These are phyloP conservation scores for Xiphorhynchus elegans DNA, from an alignment of 2,113 vertebrate genomes.

Conservation along the genomic window DNA sequence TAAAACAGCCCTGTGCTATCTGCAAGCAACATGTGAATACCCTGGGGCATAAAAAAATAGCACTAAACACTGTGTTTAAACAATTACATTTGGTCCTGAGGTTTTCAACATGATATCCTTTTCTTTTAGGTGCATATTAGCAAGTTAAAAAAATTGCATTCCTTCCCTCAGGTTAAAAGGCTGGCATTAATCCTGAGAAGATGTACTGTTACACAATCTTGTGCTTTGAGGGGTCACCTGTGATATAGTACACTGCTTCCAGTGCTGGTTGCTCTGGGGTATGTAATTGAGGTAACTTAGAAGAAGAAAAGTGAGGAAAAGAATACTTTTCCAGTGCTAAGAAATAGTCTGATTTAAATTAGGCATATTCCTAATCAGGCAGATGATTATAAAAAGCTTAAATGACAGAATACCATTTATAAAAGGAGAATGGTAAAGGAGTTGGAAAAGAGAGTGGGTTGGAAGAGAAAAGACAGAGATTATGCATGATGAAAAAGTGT, in stretches of 20 bases:
- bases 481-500: background rate
- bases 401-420: background rate
- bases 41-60: background rate
- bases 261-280: background rate
- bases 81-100: background rate
- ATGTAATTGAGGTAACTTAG: background rate
- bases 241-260: background rate
- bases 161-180: background rate
- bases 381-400: background rate
- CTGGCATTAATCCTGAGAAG: background rate
- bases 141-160: background rate
- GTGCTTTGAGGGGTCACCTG: background rate
- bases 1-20: background rate
- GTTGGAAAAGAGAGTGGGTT: background rate
- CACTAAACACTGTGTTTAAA: background rate
- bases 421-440: background rate
- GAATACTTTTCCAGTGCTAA: background rate
- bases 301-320: background rate
- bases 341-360: background rate
- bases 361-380: background rate
- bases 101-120: background rate
- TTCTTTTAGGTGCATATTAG: background rate
- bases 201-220: background rate
- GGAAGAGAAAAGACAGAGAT: background rate
- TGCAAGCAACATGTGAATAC: background rate